phyloP scores from a whole-genome alignment of 2,113 vertebrate genomes.

The Brachypodius melanocephalos region DNA sequence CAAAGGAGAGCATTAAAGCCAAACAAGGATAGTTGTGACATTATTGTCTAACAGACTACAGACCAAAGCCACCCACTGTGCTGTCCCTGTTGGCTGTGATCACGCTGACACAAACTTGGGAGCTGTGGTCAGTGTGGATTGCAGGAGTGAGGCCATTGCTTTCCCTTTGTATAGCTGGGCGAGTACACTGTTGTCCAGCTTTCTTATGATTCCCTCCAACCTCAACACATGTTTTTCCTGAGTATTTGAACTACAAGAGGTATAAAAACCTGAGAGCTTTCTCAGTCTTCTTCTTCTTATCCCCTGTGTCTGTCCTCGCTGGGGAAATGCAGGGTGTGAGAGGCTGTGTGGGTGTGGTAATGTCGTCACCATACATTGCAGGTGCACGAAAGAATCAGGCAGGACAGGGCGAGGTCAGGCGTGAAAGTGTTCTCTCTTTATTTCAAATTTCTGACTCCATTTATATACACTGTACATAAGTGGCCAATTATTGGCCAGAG shows the following conservation, averaged over 20 bases:
- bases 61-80: neutral
- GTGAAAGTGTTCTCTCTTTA: too few relatives aligned
- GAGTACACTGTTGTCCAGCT: accelerated
- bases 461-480: too few relatives aligned
- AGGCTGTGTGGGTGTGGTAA: too few relatives aligned
- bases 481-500: too few relatives aligned
- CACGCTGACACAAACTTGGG: neutral
- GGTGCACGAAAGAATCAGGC: too few relatives aligned
- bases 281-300: neutral
- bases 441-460: too few relatives aligned
- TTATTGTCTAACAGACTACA: neutral
- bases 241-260: neutral
- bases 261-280: neutral
- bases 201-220: neutral
- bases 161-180: accelerated
- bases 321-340: neutral
- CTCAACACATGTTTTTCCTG: accelerated
- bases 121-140: neutral
- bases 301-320: neutral
- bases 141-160: neutral
- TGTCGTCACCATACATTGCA: too few relatives aligned
- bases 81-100: neutral
- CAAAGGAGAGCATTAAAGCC: neutral
- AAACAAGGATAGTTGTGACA: neutral
- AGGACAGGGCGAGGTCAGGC: too few relatives aligned